Evolutionary conservation across 92 coral and sea anemone genomes (phyloP).

Genomic region (Epizoanthus scotinus): DNA sequence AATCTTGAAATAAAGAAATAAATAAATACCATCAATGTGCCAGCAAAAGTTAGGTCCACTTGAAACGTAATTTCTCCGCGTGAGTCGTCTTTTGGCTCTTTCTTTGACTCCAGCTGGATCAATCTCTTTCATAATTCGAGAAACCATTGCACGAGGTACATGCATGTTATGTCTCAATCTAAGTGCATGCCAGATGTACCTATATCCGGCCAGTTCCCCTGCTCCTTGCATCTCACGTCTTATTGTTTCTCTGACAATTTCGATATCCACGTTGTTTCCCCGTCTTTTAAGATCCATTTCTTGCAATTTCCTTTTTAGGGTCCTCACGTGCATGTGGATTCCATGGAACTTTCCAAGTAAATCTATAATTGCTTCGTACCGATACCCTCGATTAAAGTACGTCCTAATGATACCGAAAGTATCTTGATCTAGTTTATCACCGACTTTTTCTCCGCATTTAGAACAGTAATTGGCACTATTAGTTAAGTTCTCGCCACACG

Average conservation of each 20-base stretch:
- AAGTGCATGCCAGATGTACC: conserved; percentile 40
- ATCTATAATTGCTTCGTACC: conserved; percentile 14
- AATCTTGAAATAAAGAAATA: neutral
- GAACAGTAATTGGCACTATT: too few species aligned
- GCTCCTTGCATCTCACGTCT: conserved; percentile 37
- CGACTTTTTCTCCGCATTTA: too few species aligned
- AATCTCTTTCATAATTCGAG: conserved; percentile 17
- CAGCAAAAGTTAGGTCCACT: too few species aligned
- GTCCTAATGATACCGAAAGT: neutral
- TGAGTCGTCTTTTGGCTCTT: neutral
- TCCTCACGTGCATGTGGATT: conserved; percentile 25
- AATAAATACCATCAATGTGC: too few species aligned
- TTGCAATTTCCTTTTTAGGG: conserved; percentile 20
- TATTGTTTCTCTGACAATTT: conserved; percentile 5
- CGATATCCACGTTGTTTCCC: conserved; percentile 1
- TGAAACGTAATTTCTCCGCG: conserved; percentile 7
- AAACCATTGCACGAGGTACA: conserved; percentile 39
- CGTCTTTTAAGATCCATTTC: conserved; percentile 33
- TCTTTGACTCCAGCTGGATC: conserved; percentile 38
- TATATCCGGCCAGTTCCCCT: conserved; percentile 42
- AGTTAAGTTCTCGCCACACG: too few species aligned
- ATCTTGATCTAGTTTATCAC: neutral
- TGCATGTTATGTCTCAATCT: conserved; percentile 32
- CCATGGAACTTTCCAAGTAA: conserved; percentile 34
- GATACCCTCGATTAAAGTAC: conserved; percentile 29